Conservation (phyloP, 2,113 vertebrate genomes). For the Mormoops blainvillei region DNA sequence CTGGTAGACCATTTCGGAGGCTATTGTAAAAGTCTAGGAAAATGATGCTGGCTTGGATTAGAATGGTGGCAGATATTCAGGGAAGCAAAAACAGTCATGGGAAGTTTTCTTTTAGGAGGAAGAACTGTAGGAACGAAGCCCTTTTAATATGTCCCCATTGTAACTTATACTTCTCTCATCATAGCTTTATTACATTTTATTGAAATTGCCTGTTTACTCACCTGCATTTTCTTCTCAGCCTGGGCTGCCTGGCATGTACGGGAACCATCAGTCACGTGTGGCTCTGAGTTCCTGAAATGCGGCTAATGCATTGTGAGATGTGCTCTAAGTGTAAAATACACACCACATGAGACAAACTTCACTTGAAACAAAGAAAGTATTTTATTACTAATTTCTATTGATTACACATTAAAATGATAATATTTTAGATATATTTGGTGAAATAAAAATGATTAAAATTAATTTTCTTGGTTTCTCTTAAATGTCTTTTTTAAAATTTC, state of each 20-base stretch:
- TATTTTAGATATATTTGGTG: not conserved
- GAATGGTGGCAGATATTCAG: not conserved
- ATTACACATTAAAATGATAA: not conserved
- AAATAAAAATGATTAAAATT: not conserved
- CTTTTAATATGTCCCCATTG: not conserved
- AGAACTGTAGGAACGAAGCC: not conserved
- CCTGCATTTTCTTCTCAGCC: not conserved
- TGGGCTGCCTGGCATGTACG: not conserved
- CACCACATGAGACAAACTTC: not conserved
- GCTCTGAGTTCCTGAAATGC: not conserved
- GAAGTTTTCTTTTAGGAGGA: not conserved
- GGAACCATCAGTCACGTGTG: not conserved
- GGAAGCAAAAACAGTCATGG: not conserved
- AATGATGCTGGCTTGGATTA: not conserved
- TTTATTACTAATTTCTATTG: not conserved
- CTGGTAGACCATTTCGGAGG: not conserved
- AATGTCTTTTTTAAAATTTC: not conserved
- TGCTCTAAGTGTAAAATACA: not conserved
- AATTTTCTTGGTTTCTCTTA: not conserved
- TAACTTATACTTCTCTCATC: not conserved
- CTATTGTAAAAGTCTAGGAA: not conserved
- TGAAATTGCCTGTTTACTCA: not conserved
- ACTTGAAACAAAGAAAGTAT: not conserved
- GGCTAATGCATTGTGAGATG: not conserved
- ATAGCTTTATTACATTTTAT: not conserved